Percentiles rank a stretch among this genome's conserved stretches.
These are phyloP conservation scores for Cercopithecus petaurista DNA, from an alignment of 2,797 vertebrate genomes.

Conservation along the genomic window DNA sequence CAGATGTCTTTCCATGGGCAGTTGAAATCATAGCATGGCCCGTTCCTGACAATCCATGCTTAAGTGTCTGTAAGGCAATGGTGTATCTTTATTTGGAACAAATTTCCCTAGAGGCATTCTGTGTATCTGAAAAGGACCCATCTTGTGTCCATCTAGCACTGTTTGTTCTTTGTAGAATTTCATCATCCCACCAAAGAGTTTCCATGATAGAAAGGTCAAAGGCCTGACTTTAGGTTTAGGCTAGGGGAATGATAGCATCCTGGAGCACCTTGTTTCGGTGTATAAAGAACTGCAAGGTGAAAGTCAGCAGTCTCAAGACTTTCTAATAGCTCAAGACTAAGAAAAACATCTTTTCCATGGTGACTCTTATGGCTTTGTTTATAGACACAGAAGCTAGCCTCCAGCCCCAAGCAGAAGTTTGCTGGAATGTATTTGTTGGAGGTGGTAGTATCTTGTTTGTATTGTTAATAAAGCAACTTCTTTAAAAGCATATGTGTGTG, in stretches of 20 bases:
- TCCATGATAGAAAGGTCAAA: fast-evolving
- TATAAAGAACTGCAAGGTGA: background rate
- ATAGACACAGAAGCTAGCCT: background rate
- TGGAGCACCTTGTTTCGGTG: background rate
- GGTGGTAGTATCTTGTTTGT: background rate
- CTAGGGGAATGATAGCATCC: background rate
- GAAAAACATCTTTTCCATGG: background rate
- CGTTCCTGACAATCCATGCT: background rate
- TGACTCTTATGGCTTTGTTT: fast-evolving
- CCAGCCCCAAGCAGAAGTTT: background rate
- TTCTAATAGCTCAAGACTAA: background rate
- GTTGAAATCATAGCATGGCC: background rate
- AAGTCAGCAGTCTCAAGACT: background rate
- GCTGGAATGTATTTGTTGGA: background rate
- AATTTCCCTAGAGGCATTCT: background rate
- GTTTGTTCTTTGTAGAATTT: background rate
- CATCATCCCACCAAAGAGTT: background rate
- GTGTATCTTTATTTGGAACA: background rate
- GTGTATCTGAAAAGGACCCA: background rate
- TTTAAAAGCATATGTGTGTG: background rate
- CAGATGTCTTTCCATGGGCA: background rate
- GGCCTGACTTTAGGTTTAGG: background rate
- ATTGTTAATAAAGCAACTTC: background rate
- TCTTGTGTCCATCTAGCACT: fast-evolving
- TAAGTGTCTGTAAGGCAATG: background rate